Evolutionary conservation across 2,888 invertebrate species (phyloP).

Genomic region (Rhagonycha fulva): DNA sequence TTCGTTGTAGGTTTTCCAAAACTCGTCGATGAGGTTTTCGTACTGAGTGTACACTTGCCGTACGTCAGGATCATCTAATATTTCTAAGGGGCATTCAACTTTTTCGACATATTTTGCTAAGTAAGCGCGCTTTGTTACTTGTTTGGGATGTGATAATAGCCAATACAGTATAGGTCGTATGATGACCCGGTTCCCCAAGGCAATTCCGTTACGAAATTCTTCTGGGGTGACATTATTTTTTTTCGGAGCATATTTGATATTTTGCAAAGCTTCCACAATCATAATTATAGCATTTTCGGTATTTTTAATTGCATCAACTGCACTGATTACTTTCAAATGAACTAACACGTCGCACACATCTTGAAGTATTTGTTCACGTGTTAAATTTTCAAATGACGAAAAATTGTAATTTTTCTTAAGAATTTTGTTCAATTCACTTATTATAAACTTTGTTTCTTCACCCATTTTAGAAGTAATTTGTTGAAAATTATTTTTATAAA

Average conservation of each 20-base stretch:
- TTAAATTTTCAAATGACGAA: constrained; percentile 83
- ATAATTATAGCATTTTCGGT: constrained; percentile 32
- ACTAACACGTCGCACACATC: constrained; percentile 76
- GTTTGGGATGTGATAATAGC: constrained; percentile 74
- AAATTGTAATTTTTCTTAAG: constrained; percentile 77
- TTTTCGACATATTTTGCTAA: constrained; percentile 62
- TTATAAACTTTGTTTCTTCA: constrained; percentile 70
- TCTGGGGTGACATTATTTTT: constrained; percentile 18
- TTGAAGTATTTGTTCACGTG: constrained; percentile 76
- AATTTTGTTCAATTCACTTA: constrained; percentile 73
- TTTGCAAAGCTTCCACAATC: constrained; percentile 35
- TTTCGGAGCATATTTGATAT: constrained; percentile 36
- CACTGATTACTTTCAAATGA: constrained; percentile 70
- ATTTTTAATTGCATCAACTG: constrained; percentile 44
- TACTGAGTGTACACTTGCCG: constrained; percentile 73
- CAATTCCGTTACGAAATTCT: constrained; percentile 35
- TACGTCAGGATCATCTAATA: constrained; percentile 74
- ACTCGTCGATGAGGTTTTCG: constrained; percentile 75
- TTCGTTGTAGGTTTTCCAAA: constrained; percentile 51
- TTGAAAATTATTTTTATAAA: no score
- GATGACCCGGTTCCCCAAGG: constrained; percentile 69
- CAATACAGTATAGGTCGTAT: constrained; percentile 81
- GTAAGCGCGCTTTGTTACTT: constrained; percentile 82
- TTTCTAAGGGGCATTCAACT: constrained; percentile 35
- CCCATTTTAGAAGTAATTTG: constrained; percentile 58